Conservation (phyloP, 2,113 vertebrate species). For the Prunella himalayana region DNA sequence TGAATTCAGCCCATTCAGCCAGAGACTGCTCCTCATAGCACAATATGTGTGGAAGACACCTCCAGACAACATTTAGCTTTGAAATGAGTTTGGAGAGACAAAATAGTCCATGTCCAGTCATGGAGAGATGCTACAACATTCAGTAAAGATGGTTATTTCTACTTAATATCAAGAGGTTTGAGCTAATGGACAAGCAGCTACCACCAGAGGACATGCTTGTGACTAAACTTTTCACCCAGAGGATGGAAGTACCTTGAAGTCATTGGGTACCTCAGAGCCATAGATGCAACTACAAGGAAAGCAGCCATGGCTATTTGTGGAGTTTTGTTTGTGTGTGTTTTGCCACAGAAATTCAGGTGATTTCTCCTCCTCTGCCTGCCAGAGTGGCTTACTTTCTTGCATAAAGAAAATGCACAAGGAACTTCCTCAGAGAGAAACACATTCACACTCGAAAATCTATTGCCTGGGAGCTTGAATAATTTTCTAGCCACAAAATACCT, state of each 20-base stretch:
- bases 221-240: neutral
- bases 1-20: neutral
- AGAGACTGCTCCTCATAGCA: neutral
- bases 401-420: neutral
- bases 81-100: neutral
- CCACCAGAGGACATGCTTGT: accelerated
- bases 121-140: neutral
- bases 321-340: neutral
- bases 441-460: neutral
- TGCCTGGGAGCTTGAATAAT: neutral
- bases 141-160: neutral
- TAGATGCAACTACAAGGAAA: neutral
- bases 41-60: neutral
- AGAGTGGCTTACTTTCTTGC: neutral
- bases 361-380: neutral
- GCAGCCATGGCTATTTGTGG: neutral
- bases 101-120: neutral
- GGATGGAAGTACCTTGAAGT: neutral
- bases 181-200: neutral
- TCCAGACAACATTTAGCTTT: neutral
- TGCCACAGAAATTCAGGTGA: neutral
- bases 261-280: neutral
- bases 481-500: neutral
- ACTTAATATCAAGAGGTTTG: neutral
- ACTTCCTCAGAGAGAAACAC: neutral